Percentiles rank a stretch among this genome's conserved stretches.
Conservation (phyloP, 2,888 invertebrate species). For the Imbricaverruca yamaguchii region DNA sequence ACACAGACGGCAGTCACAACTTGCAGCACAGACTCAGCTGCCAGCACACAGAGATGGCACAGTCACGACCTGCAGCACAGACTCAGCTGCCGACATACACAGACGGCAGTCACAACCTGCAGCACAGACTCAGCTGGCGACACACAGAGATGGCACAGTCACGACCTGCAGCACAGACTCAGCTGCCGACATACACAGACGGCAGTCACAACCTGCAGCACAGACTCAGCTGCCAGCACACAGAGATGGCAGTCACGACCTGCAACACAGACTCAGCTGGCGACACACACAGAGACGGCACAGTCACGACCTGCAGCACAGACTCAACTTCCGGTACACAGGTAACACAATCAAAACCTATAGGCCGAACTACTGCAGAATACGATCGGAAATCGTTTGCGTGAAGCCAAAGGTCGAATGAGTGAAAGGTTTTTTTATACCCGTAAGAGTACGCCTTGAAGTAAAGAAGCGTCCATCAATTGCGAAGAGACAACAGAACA, state of each 20-base stretch:
- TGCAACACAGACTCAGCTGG: conserved; percentile 54
- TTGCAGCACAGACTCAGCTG: conserved; percentile 47
- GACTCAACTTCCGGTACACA: conserved; percentile 1
- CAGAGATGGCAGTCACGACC: conserved; percentile 55
- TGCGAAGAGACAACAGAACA: too few species aligned
- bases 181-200: conserved; percentile 35
- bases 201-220: conserved; percentile 75
- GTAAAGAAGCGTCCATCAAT: too few species aligned
- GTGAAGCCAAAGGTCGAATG: too few species aligned
- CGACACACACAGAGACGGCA: conserved; percentile 43
- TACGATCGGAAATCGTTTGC: too few species aligned
- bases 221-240: conserved; percentile 28
- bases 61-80: conserved; percentile 72
- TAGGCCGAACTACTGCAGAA: background rate
- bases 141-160: conserved; percentile 49
- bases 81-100: background rate
- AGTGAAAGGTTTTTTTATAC: too few species aligned
- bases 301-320: conserved; percentile 67
- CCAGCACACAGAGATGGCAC: conserved; percentile 41
- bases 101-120: conserved; percentile 63
- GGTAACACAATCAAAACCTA: conserved; percentile 40
- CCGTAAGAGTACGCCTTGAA: too few species aligned
- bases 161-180: conserved; percentile 65
- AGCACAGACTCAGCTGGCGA: conserved; percentile 50
- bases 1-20: background rate